Evolutionary conservation across 2,888 invertebrate species (phyloP).

Genomic region (Phytoseiulus persimilis): DNA sequence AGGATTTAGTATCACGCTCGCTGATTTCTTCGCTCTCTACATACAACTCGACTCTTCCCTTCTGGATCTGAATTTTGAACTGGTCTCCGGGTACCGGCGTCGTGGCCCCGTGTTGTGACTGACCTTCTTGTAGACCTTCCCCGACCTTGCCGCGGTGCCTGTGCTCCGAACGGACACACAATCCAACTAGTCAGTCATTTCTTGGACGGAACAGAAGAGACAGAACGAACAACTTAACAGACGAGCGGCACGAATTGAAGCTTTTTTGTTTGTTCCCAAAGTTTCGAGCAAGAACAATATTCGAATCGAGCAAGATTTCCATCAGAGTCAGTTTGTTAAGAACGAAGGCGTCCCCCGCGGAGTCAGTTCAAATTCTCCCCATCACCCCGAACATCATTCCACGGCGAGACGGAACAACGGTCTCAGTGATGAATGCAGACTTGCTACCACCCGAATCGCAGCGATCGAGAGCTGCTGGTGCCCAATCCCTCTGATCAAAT

Average conservation of each 20-base stretch:
- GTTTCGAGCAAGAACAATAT: neutral
- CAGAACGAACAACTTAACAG: neutral
- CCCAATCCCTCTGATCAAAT: neutral
- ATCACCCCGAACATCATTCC: neutral
- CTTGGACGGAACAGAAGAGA: neutral
- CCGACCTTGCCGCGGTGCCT: neutral
- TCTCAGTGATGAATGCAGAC: neutral
- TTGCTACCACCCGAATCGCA: too few species aligned
- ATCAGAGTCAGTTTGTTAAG: neutral
- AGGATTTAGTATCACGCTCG: neutral
- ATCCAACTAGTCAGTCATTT: neutral
- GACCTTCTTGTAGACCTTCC: neutral
- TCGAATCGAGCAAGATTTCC: neutral
- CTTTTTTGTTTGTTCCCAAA: neutral
- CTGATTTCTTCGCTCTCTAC: neutral
- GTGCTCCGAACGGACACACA: neutral
- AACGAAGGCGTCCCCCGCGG: neutral
- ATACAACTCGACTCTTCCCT: neutral
- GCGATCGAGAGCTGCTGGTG: neutral
- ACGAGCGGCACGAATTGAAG: neutral
- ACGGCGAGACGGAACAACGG: neutral
- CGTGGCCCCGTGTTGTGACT: neutral
- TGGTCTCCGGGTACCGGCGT: neutral
- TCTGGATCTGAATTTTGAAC: neutral
- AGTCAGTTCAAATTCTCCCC: too few species aligned